phyloP scores from a whole-genome alignment of 1,140 invertebrate genomes.

The Venturia canescens region DNA sequence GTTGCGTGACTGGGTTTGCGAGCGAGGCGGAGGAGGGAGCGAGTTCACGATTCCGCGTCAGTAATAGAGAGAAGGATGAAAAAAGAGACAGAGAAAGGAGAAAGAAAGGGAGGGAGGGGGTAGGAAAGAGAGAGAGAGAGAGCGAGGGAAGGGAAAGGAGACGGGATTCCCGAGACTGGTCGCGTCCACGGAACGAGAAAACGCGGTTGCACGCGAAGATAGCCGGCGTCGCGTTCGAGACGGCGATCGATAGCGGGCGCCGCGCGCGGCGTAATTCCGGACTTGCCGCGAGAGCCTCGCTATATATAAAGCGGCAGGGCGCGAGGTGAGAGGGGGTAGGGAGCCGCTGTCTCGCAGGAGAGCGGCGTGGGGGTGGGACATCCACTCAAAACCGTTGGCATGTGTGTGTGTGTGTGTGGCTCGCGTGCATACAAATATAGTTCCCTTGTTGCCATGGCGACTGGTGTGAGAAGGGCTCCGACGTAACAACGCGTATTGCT shows the following conservation, averaged over 20 bases:
- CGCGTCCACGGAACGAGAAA: constrained; percentile 13
- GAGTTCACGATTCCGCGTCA: constrained; percentile 6
- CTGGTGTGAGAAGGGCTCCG: constrained; percentile 4
- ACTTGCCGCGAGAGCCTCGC: constrained; percentile 11
- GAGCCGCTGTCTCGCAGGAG: constrained; percentile 17
- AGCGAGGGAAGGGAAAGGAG: not conserved
- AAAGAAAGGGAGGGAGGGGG: not conserved
- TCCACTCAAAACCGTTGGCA: constrained; percentile 49
- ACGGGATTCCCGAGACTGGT: constrained; percentile 16
- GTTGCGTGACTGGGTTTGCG: constrained; percentile 1
- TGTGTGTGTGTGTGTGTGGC: too few relatives aligned
- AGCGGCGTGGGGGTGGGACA: constrained; percentile 56
- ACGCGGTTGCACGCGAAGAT: constrained; percentile 6
- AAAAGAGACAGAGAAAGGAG: too few relatives aligned
- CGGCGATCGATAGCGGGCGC: constrained; percentile 22
- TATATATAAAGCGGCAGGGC: not conserved
- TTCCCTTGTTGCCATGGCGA: constrained; percentile 11
- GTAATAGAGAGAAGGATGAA: not conserved
- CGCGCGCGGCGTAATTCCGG: constrained; percentile 13
- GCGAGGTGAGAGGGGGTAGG: not conserved
- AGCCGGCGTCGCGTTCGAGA: constrained; percentile 5
- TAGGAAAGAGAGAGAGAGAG: not conserved
- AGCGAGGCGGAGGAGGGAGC: not conserved
- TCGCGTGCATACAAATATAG: not conserved
- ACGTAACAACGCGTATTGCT: not conserved